These are phyloP conservation scores for Chelonus insularis DNA, from an alignment of 1,140 invertebrate genomes.

Conservation along the genomic window DNA sequence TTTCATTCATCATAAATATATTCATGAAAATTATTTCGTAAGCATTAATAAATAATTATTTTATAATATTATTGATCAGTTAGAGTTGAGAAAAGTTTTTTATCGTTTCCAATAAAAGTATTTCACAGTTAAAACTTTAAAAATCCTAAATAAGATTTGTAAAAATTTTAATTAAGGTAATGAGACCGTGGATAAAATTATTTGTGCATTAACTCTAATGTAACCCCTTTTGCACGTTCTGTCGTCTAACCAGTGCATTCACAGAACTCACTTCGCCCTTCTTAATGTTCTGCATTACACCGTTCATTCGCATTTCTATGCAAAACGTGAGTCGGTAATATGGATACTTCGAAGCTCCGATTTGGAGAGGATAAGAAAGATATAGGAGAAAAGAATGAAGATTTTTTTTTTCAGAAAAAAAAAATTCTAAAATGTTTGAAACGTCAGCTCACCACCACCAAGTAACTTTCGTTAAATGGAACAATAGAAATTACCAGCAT, in stretches of 20 bases:
- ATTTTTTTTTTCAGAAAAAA: not conserved
- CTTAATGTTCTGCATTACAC: not conserved
- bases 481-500: too few relatives aligned
- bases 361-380: not conserved
- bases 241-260: not conserved
- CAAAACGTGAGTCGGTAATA: slow-evolving; percentile 2
- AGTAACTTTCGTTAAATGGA: not conserved
- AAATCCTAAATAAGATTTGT: too few relatives aligned
- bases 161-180: too few relatives aligned
- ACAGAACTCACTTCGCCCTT: not conserved
- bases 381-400: not conserved
- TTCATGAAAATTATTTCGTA: too few relatives aligned
- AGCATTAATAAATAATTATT: too few relatives aligned
- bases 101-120: too few relatives aligned
- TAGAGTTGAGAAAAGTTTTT: too few relatives aligned
- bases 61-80: too few relatives aligned
- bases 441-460: not conserved
- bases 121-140: too few relatives aligned
- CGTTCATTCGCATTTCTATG: slow-evolving; percentile 3
- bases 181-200: too few relatives aligned
- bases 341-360: not conserved
- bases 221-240: not conserved
- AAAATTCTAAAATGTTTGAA: not conserved
- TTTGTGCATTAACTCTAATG: too few relatives aligned
- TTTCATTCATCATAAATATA: too few relatives aligned